These are phyloP conservation scores for Choreutis nemorana DNA, from an alignment of 2,888 invertebrate species.

Conservation along the genomic window DNA sequence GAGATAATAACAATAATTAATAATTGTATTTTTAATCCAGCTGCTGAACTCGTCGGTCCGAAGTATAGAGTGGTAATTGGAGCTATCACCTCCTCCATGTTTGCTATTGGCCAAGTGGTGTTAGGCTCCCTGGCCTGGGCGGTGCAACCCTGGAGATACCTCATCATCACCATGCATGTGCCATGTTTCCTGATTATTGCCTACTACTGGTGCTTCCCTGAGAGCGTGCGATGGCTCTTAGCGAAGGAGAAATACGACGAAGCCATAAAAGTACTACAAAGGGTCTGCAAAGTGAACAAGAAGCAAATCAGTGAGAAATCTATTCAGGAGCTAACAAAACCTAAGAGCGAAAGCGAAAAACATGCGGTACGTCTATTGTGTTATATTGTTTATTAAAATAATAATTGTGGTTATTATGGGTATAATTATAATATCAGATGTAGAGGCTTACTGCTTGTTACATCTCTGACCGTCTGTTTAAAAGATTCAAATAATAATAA, in stretches of 20 bases:
- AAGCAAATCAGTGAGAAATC: slow-evolving; percentile 61
- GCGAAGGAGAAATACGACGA: slow-evolving; percentile 69
- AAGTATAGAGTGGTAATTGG: slow-evolving; percentile 75
- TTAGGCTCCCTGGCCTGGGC: slow-evolving; percentile 73
- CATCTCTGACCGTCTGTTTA: no score
- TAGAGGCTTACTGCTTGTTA: no score
- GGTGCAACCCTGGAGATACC: slow-evolving; percentile 72
- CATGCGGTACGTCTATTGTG: no score
- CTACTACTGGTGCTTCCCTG: slow-evolving; percentile 70
- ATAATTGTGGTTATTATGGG: no score
- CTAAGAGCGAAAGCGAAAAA: slow-evolving; percentile 34
- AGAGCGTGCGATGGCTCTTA: slow-evolving; percentile 80
- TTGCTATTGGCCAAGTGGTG: slow-evolving; percentile 74
- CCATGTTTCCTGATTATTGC: slow-evolving; percentile 72
- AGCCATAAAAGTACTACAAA: slow-evolving; percentile 67
- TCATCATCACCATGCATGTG: slow-evolving; percentile 71
- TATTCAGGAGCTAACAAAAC: slow-evolving; percentile 39
- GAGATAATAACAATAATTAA: no score
- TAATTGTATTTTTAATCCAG: no score
- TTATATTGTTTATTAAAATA: no score
- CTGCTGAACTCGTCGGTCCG: slow-evolving; percentile 79
- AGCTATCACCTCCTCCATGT: slow-evolving; percentile 73
- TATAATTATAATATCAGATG: no score
- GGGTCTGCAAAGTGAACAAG: slow-evolving; percentile 70
- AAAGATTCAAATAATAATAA: no score